These are phyloP conservation scores for Spodoptera litura DNA, from an alignment of 1,140 invertebrate species.

Conservation along the genomic window DNA sequence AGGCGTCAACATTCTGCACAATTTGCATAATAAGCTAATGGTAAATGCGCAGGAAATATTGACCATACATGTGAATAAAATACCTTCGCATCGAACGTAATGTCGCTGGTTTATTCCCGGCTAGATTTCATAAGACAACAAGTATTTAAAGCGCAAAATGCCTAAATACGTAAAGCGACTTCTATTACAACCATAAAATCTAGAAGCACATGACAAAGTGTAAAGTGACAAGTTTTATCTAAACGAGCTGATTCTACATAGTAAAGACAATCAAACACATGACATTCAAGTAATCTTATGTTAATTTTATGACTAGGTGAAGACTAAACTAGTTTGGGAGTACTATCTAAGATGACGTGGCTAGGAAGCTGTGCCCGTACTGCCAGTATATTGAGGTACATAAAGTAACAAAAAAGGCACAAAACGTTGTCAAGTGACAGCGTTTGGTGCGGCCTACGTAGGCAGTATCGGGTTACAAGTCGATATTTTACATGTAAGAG, in stretches of 20 bases:
- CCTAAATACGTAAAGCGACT: background rate
- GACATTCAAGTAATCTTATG: conserved; percentile 20
- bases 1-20: conserved; percentile 1
- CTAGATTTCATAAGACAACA: background rate
- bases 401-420: conserved; percentile 34
- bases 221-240: conserved; percentile 7
- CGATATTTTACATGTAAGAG: conserved; percentile 56
- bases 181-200: background rate
- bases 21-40: conserved; percentile 32
- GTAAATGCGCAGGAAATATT: background rate
- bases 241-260: conserved; percentile 8
- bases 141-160: background rate
- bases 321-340: conserved; percentile 2
- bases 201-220: background rate
- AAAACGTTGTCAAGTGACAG: conserved; percentile 40
- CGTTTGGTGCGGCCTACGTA: conserved; percentile 49
- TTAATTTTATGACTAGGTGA: conserved; percentile 15
- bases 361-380: too few species aligned
- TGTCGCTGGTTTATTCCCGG: background rate
- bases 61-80: background rate
- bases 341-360: conserved; percentile 1
- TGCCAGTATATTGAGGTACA: background rate
- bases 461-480: conserved; percentile 56
- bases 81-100: background rate
- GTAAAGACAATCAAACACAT: background rate